Evolutionary conservation across 2,797 vertebrate species (phyloP), one percentile per base, ranked within the genome.

Genomic region (Clarias laeviceps): DNA sequence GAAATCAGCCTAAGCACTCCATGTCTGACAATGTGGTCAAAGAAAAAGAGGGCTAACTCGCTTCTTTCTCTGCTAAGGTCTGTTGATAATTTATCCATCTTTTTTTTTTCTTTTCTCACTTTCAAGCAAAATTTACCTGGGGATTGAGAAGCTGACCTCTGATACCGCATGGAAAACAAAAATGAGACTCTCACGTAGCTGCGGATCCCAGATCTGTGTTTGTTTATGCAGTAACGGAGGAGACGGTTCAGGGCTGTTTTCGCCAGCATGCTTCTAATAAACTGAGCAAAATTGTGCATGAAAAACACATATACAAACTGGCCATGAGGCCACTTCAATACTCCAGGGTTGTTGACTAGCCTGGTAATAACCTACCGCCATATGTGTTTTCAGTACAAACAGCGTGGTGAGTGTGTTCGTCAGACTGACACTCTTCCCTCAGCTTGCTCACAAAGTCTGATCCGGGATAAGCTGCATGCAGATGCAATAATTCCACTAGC

Each of bases 141-240:
- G 87, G 91, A 94, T 93, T 94, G 93, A 91, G 92, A 89, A 91
- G 91, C 92, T 95, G 92, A 94, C 93, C 93, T 88, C 91, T 90
- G 90, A 92, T 92, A 90, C 90, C 85, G 90, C 89, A 93, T 90
- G 92, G 94, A 95, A 97, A 96, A 95, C 91, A 91, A 93, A 93
- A 93, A 92, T 84, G 91, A 88, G 90, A 89, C 91, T 93, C 92
- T 34, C 88, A 83, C 84, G 24, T 85, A 83, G 86, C 92, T 88
- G 89, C 88, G 86, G 88, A 86, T 87, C 64, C 77, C 90, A 90
- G 93, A 92, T 87, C 91, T n/a, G 0, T 93, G 91, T 95, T 94
- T 95, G 92, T 95, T 95, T 95, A 92, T 91, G 91, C 89, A 91
- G 84, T 88, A 84, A 86, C 89, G 91, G 90, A 87, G 89, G 89